Evolutionary conservation across 2,888 invertebrate genomes (phyloP), one percentile per base, ranked within the genome.

Genomic region (Caenorhabditis wallacei): DNA sequence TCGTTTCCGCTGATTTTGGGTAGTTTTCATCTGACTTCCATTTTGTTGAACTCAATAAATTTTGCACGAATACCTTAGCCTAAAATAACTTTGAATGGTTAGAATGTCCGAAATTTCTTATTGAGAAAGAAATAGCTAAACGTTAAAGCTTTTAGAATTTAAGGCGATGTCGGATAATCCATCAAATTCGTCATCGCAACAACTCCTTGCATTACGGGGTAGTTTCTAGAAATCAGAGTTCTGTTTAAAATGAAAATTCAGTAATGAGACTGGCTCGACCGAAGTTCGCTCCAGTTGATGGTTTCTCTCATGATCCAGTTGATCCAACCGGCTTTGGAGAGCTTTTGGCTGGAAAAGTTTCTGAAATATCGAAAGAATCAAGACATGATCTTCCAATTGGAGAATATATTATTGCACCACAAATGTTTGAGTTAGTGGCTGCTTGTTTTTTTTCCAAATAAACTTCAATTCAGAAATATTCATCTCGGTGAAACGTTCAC

Each of bases 401-500:
- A 1, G 96, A 97, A 91, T 96, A 97, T 92, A 94, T 98, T 90
- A 94, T 97, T 75, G 93, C 98, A 68, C 98, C 98, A 16, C 98
- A 98, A 93, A 97, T 96, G 92, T 98, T 98, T 93, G 98, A 98
- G 95, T 40, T 40, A 40, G 40, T 40, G 4, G 2, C 16, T 13
- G 16, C 11, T 40, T 95, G 92, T 80, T 13, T 7, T 16, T 2
- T 0, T 1, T 24, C 18, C 2, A 13, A 4, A 26, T 13, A 56
- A 48, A 64, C 1, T 26, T 24, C 16, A n/a, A 90, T 93, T 66
- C 92, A 95, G 95, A 5, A 98, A 97, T 92, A 97, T 99, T 89
- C 98, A 98, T 92, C 94, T 99, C 57, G 99, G 97, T 20, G 98
- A 99, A 94, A 98, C 97, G 16, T 98, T 99, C 93, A 96, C 98